Evolutionary conservation across 2,888 invertebrate species (phyloP).

Genomic region (Tenthredo notha): DNA sequence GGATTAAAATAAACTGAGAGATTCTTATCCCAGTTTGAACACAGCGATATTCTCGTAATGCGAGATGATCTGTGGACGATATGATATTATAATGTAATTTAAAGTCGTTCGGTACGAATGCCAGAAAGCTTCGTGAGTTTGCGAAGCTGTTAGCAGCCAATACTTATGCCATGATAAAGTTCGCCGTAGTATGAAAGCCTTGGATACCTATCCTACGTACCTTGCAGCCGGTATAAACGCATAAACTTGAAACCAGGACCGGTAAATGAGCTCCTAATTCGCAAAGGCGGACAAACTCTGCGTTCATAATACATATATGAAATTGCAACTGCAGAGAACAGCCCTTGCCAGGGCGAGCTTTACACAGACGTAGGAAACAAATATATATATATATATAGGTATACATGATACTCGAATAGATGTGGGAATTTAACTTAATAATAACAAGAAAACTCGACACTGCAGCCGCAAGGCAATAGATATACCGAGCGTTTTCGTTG

Average conservation of each 20-base stretch:
- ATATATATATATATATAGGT: neutral
- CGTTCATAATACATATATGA: neutral
- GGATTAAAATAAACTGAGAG: conserved; percentile 9
- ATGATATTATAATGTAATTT: conserved; percentile 42
- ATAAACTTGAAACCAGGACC: conserved; percentile 59
- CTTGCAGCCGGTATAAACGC: conserved; percentile 24
- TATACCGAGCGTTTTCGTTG: no score
- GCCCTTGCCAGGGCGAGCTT: neutral
- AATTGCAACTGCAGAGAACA: neutral
- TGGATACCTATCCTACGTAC: neutral
- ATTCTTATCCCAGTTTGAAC: neutral
- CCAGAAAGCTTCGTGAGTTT: neutral
- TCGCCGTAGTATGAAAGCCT: neutral
- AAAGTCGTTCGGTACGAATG: neutral
- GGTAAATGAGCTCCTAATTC: conserved; percentile 67
- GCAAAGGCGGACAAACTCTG: conserved; percentile 58
- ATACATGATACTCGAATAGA: neutral
- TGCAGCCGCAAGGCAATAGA: neutral
- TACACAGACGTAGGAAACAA: neutral
- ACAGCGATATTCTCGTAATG: conserved; percentile 24
- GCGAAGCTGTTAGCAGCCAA: conserved; percentile 31
- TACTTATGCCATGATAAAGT: conserved; percentile 37
- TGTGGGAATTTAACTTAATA: conserved; percentile 25
- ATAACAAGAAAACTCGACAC: neutral
- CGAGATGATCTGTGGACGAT: conserved; percentile 32